phyloP scores from a whole-genome alignment of 2,888 invertebrate genomes.

The Deroplatys truncata region DNA sequence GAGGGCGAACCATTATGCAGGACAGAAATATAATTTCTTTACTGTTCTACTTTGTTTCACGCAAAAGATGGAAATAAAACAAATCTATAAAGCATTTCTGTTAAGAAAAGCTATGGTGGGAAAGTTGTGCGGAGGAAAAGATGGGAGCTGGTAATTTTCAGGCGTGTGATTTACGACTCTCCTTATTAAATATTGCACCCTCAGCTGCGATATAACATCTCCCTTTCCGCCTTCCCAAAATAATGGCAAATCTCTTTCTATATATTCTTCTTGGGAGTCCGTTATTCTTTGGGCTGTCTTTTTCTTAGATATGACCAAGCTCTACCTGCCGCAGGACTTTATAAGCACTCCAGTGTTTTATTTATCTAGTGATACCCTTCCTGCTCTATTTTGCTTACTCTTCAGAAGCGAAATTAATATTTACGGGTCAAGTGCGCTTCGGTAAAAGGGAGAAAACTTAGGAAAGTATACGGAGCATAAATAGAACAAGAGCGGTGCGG shows the following conservation, averaged over 20 bases:
- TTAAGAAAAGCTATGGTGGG: not conserved
- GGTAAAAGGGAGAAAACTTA: too few relatives aligned
- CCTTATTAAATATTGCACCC: not conserved
- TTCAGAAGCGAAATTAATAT: not conserved
- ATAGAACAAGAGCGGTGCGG: too few relatives aligned
- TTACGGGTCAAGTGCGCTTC: not conserved
- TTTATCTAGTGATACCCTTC: not conserved
- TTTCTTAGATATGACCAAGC: not conserved
- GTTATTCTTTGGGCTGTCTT: not conserved
- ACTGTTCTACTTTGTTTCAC: not conserved
- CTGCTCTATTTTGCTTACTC: not conserved
- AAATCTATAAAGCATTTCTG: not conserved
- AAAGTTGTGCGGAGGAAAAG: not conserved
- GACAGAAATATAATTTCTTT: not conserved
- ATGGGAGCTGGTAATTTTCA: not conserved
- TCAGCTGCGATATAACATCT: not conserved
- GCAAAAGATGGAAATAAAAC: not conserved
- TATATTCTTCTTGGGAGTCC: not conserved
- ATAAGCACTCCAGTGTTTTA: not conserved
- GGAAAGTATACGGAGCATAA: too few relatives aligned
- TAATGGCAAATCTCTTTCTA: not conserved
- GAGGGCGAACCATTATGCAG: too few relatives aligned
- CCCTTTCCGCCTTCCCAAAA: not conserved
- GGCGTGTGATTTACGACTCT: not conserved
- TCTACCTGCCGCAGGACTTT: not conserved